phyloP scores from a whole-genome alignment of 2,888 invertebrate species.

The Coleophora flavipennella region DNA sequence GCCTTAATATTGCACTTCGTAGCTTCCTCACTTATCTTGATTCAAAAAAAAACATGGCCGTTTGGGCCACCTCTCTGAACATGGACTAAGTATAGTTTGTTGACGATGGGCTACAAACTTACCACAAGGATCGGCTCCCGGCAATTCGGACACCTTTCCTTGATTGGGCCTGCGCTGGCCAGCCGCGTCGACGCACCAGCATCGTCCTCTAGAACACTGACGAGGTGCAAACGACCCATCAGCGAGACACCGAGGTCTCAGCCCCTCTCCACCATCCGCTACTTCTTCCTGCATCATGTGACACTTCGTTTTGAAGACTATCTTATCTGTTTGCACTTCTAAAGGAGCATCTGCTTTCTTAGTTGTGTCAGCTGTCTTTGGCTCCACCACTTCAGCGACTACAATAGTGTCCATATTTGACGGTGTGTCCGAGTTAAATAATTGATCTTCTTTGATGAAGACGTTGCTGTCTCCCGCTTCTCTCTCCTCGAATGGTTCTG shows the following conservation, averaged over 20 bases:
- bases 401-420: constrained; percentile 20
- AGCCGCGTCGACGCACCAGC: constrained; percentile 92
- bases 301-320: constrained; percentile 67
- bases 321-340: constrained; percentile 37
- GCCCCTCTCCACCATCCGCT: constrained; percentile 49
- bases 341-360: constrained; percentile 29
- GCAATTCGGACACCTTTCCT: constrained; percentile 26
- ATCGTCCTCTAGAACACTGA: constrained; percentile 79
- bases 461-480: constrained; percentile 19
- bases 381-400: constrained; percentile 44
- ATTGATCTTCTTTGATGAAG: constrained; percentile 7
- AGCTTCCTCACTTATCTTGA: too few relatives aligned
- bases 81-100: too few relatives aligned
- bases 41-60: too few relatives aligned
- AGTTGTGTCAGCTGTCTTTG: constrained; percentile 45
- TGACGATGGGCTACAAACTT: too few relatives aligned
- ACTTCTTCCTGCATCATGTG: constrained; percentile 64
- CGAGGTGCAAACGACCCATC: constrained; percentile 81
- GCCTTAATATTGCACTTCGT: too few relatives aligned
- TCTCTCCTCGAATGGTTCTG: constrained; percentile 14
- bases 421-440: too few relatives aligned
- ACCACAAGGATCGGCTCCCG: constrained; percentile 45
- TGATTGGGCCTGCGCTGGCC: constrained; percentile 40
- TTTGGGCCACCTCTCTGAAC: too few relatives aligned
- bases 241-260: constrained; percentile 78